Conservation (phyloP, 2,113 vertebrate species). For the Clinocottus analis region DNA sequence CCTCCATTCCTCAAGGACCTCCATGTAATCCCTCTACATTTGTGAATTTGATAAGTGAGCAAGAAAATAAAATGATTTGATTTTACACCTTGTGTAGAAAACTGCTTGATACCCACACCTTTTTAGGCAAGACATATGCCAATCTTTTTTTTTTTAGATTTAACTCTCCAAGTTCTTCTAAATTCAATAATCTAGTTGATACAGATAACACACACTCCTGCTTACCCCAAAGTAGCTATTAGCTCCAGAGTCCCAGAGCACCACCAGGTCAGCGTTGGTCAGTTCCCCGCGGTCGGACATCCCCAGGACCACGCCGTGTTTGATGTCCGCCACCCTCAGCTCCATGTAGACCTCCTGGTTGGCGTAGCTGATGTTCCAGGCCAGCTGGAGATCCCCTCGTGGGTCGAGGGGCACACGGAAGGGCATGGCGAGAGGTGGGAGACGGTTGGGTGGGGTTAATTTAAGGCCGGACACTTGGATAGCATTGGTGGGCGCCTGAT, state of each 20-base stretch:
- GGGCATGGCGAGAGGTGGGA: constrained; percentile 79
- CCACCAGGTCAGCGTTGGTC: constrained; percentile 87
- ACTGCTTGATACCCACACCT: neutral
- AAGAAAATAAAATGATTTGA: neutral
- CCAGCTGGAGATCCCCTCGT: constrained; percentile 85
- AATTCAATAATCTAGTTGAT: neutral
- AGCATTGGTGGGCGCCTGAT: constrained; percentile 76
- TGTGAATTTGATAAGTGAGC: constrained; percentile 19
- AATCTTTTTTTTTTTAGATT: neutral
- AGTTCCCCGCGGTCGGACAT: constrained; percentile 93
- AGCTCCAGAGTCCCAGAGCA: constrained; percentile 86
- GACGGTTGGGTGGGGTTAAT: neutral
- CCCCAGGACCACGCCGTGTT: constrained; percentile 88
- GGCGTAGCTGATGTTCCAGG: constrained; percentile 92
- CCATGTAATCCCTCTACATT: constrained; percentile 24
- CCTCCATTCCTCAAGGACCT: constrained; percentile 20
- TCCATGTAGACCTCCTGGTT: constrained; percentile 85
- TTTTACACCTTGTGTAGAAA: neutral
- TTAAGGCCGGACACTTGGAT: constrained; percentile 46
- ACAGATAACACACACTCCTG: neutral
- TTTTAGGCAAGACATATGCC: neutral
- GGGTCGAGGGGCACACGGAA: constrained; percentile 90
- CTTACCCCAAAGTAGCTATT: constrained; percentile 90
- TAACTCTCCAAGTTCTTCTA: neutral
- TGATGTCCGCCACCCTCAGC: constrained; percentile 79